These are phyloP conservation scores for Equus quagga DNA, from an alignment of 2,113 vertebrate species.

Conservation along the genomic window DNA sequence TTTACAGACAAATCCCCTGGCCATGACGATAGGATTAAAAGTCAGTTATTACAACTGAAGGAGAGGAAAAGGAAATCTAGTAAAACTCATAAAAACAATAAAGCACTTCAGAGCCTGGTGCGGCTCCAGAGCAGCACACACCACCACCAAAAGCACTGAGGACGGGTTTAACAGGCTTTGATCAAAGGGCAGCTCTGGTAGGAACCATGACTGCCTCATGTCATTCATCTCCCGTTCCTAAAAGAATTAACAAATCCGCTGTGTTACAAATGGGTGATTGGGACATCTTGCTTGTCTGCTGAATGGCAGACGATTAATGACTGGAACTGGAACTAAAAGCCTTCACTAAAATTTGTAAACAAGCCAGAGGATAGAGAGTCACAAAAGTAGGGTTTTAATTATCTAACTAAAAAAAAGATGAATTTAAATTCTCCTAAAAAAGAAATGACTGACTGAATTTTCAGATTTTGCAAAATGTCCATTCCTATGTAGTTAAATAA, in stretches of 20 bases:
- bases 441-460: not conserved
- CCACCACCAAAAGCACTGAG: not conserved
- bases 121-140: not conserved
- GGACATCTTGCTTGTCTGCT: slow-evolving; percentile 41
- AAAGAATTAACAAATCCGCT: slow-evolving; percentile 44
- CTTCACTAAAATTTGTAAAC: slow-evolving; percentile 45
- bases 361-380: not conserved
- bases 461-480: not conserved
- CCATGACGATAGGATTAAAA: slow-evolving; percentile 61
- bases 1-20: slow-evolving; percentile 54
- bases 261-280: slow-evolving; percentile 26
- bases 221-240: not conserved
- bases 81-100: slow-evolving; percentile 63
- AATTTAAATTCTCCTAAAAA: slow-evolving; percentile 49
- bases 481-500: not conserved
- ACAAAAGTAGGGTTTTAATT: slow-evolving; percentile 19
- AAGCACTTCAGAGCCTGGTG: slow-evolving; percentile 51
- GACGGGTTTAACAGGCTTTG: not conserved
- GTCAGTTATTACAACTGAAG: slow-evolving; percentile 62
- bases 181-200: slow-evolving; percentile 59
- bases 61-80: slow-evolving; percentile 63
- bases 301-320: not conserved
- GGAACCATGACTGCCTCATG: slow-evolving; percentile 29
- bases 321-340: not conserved
- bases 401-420: slow-evolving; percentile 33